Conservation (phyloP, 2,888 invertebrate species). For the Scaeva pyrastri region DNA sequence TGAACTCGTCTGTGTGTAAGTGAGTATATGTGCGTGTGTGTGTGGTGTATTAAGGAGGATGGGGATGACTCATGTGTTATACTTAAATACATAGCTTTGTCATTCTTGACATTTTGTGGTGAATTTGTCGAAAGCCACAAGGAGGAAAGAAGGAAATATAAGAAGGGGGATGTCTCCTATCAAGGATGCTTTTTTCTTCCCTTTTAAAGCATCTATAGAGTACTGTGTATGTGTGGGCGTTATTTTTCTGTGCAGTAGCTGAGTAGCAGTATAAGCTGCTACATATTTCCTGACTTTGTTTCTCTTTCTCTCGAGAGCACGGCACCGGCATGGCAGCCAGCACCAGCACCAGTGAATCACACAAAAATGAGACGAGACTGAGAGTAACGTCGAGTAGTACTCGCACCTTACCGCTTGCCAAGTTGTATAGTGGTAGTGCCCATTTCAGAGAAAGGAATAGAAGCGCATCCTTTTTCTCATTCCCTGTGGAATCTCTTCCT, state of each 20-base stretch:
- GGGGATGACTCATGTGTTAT: conserved; percentile 44
- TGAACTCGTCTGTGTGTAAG: not conserved
- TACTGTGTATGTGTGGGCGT: conserved; percentile 61
- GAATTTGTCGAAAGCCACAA: conserved; percentile 83
- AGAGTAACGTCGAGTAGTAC: conserved; percentile 4
- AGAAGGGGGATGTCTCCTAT: conserved; percentile 73
- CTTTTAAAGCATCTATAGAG: not conserved
- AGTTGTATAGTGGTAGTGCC: not conserved
- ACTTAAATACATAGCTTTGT: conserved; percentile 77
- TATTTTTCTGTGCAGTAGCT: conserved; percentile 50
- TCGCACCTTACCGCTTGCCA: no score
- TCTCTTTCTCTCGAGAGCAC: conserved; percentile 70
- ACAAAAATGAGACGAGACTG: conserved; percentile 26
- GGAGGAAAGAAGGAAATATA: conserved; percentile 61
- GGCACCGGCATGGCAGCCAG: no score
- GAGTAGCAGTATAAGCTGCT: not conserved
- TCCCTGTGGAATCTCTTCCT: conserved; percentile 31
- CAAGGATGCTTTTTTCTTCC: conserved; percentile 49
- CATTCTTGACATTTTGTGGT: conserved; percentile 84
- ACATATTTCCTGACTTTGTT: conserved; percentile 65
- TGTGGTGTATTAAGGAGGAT: conserved; percentile 14
- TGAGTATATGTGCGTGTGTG: conserved; percentile 40
- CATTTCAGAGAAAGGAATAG: conserved; percentile 21
- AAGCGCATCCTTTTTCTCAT: conserved; percentile 68
- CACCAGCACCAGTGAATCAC: not conserved